Percentiles rank a stretch among this genome's conserved stretches.
Conservation (phyloP, 1,140 invertebrate genomes). For the Drosophila ananassae region DNA sequence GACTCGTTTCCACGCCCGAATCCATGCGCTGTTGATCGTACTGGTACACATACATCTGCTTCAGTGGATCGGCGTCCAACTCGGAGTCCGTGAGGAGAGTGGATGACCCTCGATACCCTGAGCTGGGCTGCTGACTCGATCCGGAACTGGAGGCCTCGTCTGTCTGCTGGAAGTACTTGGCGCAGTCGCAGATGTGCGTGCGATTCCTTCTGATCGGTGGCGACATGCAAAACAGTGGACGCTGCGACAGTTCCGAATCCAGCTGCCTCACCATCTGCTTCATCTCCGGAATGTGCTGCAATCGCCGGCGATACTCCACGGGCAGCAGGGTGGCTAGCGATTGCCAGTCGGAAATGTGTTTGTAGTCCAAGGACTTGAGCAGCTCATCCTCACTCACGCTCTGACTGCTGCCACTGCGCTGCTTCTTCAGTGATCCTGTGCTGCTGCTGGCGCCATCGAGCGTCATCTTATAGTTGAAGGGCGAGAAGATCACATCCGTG, state of each 20-base stretch:
- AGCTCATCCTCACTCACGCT: constrained; percentile 90
- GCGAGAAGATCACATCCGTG: constrained; percentile 87
- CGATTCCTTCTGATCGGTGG: constrained; percentile 86
- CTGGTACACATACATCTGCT: constrained; percentile 90
- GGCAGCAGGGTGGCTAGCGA: constrained; percentile 94
- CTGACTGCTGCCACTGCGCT: constrained; percentile 88
- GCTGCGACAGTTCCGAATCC: constrained; percentile 85
- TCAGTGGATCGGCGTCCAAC: constrained; percentile 85
- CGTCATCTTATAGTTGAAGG: constrained; percentile 83
- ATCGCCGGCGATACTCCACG: constrained; percentile 89
- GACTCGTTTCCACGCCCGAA: constrained; percentile 70
- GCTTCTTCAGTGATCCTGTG: constrained; percentile 58
- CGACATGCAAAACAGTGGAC: constrained; percentile 88
- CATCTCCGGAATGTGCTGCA: constrained; percentile 91
- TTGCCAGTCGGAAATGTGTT: constrained; percentile 95
- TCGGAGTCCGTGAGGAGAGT: constrained; percentile 91
- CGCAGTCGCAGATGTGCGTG: constrained; percentile 87
- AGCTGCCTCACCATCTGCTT: constrained; percentile 72
- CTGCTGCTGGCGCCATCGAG: constrained; percentile 54
- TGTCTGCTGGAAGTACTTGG: constrained; percentile 83
- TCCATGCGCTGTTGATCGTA: constrained; percentile 88
- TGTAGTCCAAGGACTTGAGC: constrained; percentile 91
- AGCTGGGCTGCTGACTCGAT: constrained; percentile 91
- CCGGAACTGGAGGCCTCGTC: constrained; percentile 87
- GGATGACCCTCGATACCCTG: constrained; percentile 93